A percentile compares a stretch with the other conserved stretches of the same genome.
These are phyloP conservation scores for Palythoa grandis DNA, from an alignment of 92 coral and sea anemone species.

Conservation along the genomic window DNA sequence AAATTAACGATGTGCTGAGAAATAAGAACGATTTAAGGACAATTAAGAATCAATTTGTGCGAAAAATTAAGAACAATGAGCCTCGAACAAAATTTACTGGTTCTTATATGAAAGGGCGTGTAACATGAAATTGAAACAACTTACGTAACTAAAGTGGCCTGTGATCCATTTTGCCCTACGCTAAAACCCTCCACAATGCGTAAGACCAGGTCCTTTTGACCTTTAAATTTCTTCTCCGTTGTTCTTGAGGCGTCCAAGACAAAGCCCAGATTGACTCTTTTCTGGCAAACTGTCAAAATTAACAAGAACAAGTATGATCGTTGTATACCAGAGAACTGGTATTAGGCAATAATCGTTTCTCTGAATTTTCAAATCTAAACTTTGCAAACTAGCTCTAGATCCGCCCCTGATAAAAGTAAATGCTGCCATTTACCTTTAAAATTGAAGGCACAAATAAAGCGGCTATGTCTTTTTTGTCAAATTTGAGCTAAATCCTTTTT, in stretches of 20 bases:
- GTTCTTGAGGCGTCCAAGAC: slow-evolving; percentile 34
- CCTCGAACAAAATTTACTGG: background rate
- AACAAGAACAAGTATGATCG: background rate
- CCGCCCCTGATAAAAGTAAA: too few relatives aligned
- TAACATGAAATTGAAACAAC: background rate
- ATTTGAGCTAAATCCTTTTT: too few relatives aligned
- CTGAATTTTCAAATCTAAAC: background rate
- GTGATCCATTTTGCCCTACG: background rate
- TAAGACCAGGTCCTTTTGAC: background rate
- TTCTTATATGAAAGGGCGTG: too few relatives aligned
- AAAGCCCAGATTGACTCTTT: slow-evolving; percentile 26
- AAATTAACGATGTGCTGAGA: too few relatives aligned
- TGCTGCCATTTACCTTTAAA: too few relatives aligned
- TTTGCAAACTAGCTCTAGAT: too few relatives aligned
- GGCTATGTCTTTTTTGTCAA: too few relatives aligned
- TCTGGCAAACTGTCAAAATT: slow-evolving; percentile 4
- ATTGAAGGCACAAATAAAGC: too few relatives aligned
- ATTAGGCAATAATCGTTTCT: background rate
- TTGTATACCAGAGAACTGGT: too few relatives aligned
- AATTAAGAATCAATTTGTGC: too few relatives aligned
- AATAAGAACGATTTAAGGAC: too few relatives aligned
- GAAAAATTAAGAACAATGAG: background rate
- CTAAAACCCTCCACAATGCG: slow-evolving; percentile 3
- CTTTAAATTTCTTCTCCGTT: background rate
- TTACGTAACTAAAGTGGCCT: background rate